These are phyloP conservation scores for Serinus canaria DNA, from an alignment of 2,113 vertebrate genomes.

Conservation along the genomic window DNA sequence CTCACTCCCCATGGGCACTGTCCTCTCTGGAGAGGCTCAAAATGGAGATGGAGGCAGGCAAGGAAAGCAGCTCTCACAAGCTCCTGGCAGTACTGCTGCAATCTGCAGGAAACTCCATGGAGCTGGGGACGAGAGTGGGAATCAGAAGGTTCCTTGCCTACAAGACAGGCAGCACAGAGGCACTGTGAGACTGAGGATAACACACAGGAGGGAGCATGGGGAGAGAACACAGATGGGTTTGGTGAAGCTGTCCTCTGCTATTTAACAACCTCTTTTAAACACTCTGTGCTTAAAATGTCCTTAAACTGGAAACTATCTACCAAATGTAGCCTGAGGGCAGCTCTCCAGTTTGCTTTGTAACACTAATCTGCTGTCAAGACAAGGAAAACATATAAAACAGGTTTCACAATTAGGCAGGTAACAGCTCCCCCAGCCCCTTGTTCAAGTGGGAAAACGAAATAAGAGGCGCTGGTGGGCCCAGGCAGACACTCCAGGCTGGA, in stretches of 20 bases:
- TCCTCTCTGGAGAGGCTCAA: neutral
- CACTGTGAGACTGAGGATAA: accelerated
- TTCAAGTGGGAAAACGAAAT: neutral
- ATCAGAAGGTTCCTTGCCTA: neutral
- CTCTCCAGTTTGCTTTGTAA: neutral
- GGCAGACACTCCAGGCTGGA: neutral
- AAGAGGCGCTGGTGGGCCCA: accelerated
- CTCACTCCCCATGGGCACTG: neutral
- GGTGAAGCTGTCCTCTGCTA: neutral
- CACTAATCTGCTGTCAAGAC: neutral
- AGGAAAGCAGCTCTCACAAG: neutral
- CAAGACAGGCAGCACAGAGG: neutral
- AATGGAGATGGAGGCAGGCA: neutral
- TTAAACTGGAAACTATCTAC: neutral
- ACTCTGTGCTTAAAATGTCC: neutral
- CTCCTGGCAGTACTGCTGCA: neutral
- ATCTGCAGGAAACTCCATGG: neutral
- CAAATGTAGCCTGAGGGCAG: neutral
- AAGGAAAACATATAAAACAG: neutral
- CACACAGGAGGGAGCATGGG: accelerated
- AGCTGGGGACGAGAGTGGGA: neutral
- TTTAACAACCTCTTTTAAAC: neutral
- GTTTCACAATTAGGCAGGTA: neutral
- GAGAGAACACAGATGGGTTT: neutral
- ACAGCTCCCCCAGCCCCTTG: neutral